Base-by-base conservation (phyloP, 2,888 invertebrate genomes). In the Apomyelois bistriatella region DNA sequence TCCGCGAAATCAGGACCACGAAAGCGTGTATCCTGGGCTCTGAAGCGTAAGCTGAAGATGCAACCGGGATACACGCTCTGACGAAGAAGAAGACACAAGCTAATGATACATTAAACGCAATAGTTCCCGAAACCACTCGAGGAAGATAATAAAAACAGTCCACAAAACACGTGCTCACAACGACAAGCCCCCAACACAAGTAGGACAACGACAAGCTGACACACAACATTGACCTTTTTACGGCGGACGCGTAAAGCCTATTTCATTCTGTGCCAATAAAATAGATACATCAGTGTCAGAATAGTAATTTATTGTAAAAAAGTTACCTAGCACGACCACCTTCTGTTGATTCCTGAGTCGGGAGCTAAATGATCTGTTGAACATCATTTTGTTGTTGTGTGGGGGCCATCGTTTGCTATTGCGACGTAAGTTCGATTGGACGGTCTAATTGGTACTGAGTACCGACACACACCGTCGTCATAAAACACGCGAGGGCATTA, bases 321-420 rank as follows among this genome's bases (percentile, higher is more conserved):
- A 22, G 90, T 85, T 92, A 95, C 95, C 95, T 71, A 95, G 86
- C 65, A 95, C 83, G 56, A 95, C 90, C 87, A 95, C 95, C 82
- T 92, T 94, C 78, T 92, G 91, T 64, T 92, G 92, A 79, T 92
- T 92, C 72, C 94, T 85, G 58, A 94, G 88, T 48, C 94, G 91
- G 61, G 92, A 91, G 70, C 89, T 81, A 74, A 87, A 86, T 35
- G 85, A 82, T 68, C 84, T 76, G 73, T 81, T 77, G 67, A 78
- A 76, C 66, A 89, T 67, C 89, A 90, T 89, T 59, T 71, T 50
- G 53, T 52, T 52, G 56, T 49, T 53, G 62, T 57, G 60, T 62
- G 53, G 61, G 59, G 59, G 64, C 69, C 82, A 80, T 79, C 69
- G n/a, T n/a, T n/a, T n/a, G 68, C 72, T 22, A 22, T 15, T 8